Percentiles rank a stretch among this genome's conserved stretches.
Evolutionary conservation across 2,113 vertebrate species (phyloP).

Genomic region (Sialia sialis): DNA sequence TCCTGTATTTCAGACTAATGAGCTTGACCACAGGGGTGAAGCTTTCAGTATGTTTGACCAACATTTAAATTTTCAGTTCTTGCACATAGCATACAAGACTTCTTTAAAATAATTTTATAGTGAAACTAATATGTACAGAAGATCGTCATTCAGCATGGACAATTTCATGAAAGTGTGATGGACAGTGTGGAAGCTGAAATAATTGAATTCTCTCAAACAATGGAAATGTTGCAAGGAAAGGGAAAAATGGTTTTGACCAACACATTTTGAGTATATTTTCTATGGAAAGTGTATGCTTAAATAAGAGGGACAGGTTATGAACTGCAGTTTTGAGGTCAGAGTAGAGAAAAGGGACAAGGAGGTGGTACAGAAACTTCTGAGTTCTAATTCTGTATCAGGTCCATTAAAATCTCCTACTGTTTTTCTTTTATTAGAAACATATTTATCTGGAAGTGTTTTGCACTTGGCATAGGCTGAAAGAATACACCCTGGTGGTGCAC

Average conservation of each 20-base stretch:
- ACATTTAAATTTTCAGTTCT: neutral
- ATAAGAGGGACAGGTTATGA: neutral
- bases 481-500: neutral
- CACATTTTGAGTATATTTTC: neutral
- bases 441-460: neutral
- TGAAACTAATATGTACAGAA: neutral
- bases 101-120: neutral
- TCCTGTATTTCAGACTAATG: neutral
- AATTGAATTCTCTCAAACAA: neutral
- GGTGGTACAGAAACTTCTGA: neutral
- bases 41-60: neutral
- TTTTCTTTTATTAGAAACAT: neutral
- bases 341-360: neutral
- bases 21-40: neutral
- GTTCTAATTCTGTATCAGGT: neutral
- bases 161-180: neutral
- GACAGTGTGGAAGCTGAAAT: neutral
- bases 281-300: neutral
- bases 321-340: neutral
- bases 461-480: neutral
- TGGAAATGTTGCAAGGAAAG: neutral
- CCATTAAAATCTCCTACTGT: neutral
- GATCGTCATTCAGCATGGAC: neutral
- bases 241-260: neutral
- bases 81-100: neutral